A percentile compares a stretch with the other conserved stretches of the same genome.
Evolutionary conservation across 2,888 invertebrate genomes (phyloP).

Genomic region (Autographa gamma): DNA sequence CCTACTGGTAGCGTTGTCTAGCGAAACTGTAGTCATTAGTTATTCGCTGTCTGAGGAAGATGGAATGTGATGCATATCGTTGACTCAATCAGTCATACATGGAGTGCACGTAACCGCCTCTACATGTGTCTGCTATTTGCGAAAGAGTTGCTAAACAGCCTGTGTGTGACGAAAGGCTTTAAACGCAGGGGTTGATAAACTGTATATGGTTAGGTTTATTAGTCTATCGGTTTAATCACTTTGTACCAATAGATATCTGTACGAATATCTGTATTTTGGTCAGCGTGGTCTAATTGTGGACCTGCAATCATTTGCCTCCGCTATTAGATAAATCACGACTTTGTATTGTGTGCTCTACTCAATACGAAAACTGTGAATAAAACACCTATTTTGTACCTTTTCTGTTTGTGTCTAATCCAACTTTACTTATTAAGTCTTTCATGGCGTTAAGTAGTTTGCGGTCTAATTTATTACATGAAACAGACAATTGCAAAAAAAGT

Average conservation of each 20-base stretch:
- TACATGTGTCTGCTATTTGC: constrained; percentile 21
- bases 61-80: constrained; percentile 29
- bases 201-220: background rate
- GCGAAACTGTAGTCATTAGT: constrained; percentile 3
- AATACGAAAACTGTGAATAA: no score
- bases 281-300: no score
- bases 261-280: no score
- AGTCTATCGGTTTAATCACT: background rate
- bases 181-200: background rate
- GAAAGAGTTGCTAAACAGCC: constrained; percentile 21
- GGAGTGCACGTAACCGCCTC: constrained; percentile 5
- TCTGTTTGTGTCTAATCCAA: no score
- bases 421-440: no score
- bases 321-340: no score
- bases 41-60: constrained; percentile 21
- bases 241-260: background rate
- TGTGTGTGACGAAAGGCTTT: background rate
- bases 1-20: background rate
- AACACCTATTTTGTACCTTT: no score
- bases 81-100: constrained; percentile 33
- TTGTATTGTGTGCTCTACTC: no score
- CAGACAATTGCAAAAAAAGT: no score
- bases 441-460: no score
- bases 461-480: no score
- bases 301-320: no score